Evolutionary conservation across 2,113 vertebrate genomes (phyloP), one percentile per base, ranked within the genome.

Genomic region (Cheirogaleus medius): DNA sequence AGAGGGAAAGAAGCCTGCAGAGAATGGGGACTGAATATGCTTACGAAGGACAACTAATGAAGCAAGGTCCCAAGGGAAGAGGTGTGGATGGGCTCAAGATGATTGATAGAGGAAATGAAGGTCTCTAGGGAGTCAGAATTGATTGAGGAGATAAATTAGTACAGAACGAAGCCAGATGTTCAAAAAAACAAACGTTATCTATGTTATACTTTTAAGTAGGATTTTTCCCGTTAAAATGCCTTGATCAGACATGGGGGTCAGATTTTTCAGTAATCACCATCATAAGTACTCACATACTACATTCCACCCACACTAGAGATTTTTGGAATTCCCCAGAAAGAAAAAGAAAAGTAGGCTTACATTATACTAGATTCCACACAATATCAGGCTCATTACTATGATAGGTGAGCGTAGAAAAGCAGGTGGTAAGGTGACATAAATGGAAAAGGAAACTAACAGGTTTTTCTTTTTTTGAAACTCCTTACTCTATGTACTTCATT

Each of bases 41-140:
- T 78, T 91, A 66, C 71, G 68, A 60, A 95, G 85, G 34, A 71
- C 37, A 85, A 71, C 1, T 66, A 74, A 74, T 91, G 78, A 95
- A 76, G 87, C 20, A 0, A 54, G 6, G 25, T 56, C 71, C 60
- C 66, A 60, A 66, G 42, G 56, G 76, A 90, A 94, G 78, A 91
- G 44, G 21, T n/a, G 9, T 74, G 20, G 47, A 34, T 76, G 25
- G 21, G 44, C 87, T 88, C 60, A 82, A 91, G 63, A 97, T 92
- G 92, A 95, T 44, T 95, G 85, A 97, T 47, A 76, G 42, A 95
- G 91, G 96, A 97, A 90, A 92, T 88, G 88, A 94, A 84, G 52
- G 42, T 71, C 42, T 91, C 63, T 37, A 14, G 80, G 44, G 89
- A 90, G 60, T 58, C 23, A 89, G 11, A 20, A 84, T 71, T 94